Percentiles rank a stretch among this genome's conserved stretches.
These are phyloP conservation scores for Chamaetylas fuelleborni DNA, from an alignment of 2,113 vertebrate species.

Conservation along the genomic window DNA sequence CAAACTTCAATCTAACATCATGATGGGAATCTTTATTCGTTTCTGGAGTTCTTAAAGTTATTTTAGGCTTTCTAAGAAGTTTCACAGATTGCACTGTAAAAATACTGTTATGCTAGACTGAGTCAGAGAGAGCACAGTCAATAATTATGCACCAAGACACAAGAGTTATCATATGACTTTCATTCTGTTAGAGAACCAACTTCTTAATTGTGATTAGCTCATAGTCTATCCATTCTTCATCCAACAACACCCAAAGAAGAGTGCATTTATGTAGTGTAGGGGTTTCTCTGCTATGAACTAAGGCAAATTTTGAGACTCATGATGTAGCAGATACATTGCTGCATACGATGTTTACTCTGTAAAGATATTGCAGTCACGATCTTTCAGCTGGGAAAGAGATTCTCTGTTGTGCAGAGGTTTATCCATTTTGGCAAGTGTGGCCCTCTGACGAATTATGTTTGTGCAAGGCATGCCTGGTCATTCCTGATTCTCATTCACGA, in stretches of 20 bases:
- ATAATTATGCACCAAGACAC: neutral
- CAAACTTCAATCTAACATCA: neutral
- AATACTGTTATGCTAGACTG: neutral
- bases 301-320: neutral
- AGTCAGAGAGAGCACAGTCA: neutral
- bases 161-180: neutral
- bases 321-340: neutral
- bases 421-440: fast-evolving
- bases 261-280: neutral
- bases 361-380: neutral
- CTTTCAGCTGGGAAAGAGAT: neutral
- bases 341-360: neutral
- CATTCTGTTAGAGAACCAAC: neutral
- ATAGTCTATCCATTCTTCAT: neutral
- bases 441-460: neutral
- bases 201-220: neutral
- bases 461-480: neutral
- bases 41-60: neutral
- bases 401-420: neutral
- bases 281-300: neutral
- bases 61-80: neutral
- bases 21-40: neutral
- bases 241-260: neutral
- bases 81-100: neutral
- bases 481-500: neutral